These are phyloP conservation scores for Carapus acus DNA, from an alignment of 2,797 vertebrate species.

Conservation along the genomic window DNA sequence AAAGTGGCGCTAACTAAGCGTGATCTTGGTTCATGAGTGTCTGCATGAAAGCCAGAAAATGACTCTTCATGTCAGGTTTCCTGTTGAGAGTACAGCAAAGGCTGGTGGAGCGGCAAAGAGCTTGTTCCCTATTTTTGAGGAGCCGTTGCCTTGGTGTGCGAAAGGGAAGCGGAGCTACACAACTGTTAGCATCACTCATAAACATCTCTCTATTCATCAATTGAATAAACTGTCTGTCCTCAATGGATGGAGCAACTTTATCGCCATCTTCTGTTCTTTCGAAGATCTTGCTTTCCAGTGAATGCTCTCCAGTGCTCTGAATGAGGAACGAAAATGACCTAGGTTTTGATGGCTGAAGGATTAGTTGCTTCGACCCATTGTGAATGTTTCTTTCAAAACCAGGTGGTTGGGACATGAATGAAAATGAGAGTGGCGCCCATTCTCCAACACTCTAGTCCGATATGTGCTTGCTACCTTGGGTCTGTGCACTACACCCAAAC, in stretches of 20 bases:
- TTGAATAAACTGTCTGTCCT: conserved; percentile 6
- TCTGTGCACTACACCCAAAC: conserved; percentile 14
- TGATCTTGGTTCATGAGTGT: conserved; percentile 1
- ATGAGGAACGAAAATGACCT: too few species aligned
- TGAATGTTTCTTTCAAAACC: background rate
- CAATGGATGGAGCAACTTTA: background rate
- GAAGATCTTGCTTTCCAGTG: too few species aligned
- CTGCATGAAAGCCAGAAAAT: conserved; percentile 4
- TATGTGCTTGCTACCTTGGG: background rate
- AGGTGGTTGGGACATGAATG: conserved; percentile 4
- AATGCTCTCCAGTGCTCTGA: too few species aligned
- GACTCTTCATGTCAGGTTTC: conserved; percentile 12
- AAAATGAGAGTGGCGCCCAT: conserved; percentile 1
- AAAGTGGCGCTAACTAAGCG: background rate
- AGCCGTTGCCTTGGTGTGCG: background rate
- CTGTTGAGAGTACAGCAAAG: conserved; percentile 1
- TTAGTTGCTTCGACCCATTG: background rate
- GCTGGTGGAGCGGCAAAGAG: background rate
- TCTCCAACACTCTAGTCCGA: background rate
- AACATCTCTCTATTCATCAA: conserved; percentile 4
- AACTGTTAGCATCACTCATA: conserved; percentile 1
- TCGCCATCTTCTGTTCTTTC: conserved; percentile 3
- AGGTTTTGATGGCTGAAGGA: too few species aligned
- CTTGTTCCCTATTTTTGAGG: conserved; percentile 6
- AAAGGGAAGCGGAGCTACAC: conserved; percentile 11